These are phyloP conservation scores for Lerista edwardsae DNA, from an alignment of 2,797 vertebrate genomes.

Conservation along the genomic window DNA sequence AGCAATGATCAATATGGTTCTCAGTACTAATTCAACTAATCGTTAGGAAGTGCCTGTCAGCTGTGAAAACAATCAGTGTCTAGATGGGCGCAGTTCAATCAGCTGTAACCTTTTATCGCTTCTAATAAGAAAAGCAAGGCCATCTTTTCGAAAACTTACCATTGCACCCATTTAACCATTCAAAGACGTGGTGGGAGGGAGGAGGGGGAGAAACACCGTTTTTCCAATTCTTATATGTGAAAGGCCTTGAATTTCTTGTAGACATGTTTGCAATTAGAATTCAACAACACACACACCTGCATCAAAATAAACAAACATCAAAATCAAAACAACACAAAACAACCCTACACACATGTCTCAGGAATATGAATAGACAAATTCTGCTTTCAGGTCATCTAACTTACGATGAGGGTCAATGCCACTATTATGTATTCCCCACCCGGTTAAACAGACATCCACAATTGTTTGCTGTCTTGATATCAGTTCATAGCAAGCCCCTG, in stretches of 20 bases:
- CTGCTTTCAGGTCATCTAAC: slow-evolving; percentile 24
- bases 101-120: background rate
- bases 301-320: background rate
- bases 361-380: slow-evolving; percentile 24
- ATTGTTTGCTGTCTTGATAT: slow-evolving; percentile 3
- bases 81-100: background rate
- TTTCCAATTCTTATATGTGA: background rate
- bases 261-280: background rate
- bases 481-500: slow-evolving; percentile 33
- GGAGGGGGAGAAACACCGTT: no score
- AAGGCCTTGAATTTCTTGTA: background rate
- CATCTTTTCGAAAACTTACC: background rate
- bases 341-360: background rate
- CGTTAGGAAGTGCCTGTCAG: background rate
- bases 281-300: background rate
- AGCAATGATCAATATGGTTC: slow-evolving; percentile 14
- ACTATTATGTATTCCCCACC: slow-evolving; percentile 30
- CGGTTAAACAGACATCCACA: slow-evolving; percentile 18
- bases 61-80: background rate
- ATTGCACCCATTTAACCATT: background rate
- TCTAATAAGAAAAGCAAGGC: background rate
- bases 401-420: background rate
- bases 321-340: background rate
- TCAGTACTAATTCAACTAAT: background rate
- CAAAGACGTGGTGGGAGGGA: background rate